phyloP scores from a whole-genome alignment of 2,797 vertebrate genomes.

The Gymnodraco acuticeps region DNA sequence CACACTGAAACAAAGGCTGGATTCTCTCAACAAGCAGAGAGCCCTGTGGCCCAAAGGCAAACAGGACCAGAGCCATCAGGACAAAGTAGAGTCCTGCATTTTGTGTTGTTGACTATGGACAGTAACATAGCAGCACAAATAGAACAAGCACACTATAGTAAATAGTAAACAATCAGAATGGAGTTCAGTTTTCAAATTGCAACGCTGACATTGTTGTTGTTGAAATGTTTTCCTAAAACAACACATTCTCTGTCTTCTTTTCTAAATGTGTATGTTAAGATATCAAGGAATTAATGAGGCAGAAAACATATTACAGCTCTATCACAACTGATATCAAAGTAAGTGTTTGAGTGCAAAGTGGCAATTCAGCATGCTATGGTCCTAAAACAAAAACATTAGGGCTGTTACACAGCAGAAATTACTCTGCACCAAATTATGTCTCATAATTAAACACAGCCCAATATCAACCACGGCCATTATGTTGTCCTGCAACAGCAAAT shows the following conservation, averaged over 20 bases:
- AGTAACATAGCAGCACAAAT: neutral
- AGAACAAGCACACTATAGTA: neutral
- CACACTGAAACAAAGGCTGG: conserved; percentile 63
- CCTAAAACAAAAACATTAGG: conserved; percentile 33
- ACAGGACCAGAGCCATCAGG: conserved; percentile 39
- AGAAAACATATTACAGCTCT: neutral
- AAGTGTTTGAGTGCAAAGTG: conserved; percentile 8
- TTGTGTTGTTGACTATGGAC: neutral
- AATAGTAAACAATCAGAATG: no score
- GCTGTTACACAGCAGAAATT: conserved; percentile 34
- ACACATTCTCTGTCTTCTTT: neutral
- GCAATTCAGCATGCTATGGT: neutral
- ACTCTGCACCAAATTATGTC: conserved; percentile 13
- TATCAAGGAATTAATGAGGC: neutral
- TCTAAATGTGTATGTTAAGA: neutral
- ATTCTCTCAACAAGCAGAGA: conserved; percentile 65
- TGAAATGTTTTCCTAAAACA: neutral
- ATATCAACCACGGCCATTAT: conserved; percentile 10
- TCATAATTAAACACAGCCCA: conserved; percentile 28
- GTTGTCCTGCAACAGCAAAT: conserved; percentile 15
- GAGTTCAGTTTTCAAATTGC: no score
- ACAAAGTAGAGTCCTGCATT: neutral
- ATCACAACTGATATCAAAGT: neutral
- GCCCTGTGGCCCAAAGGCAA: conserved; percentile 52
- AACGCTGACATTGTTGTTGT: neutral